A percentile compares a stretch with the other conserved stretches of the same genome.
Evolutionary conservation across 2,113 vertebrate species (phyloP).

Genomic region (Hemibagrus wyckioides): DNA sequence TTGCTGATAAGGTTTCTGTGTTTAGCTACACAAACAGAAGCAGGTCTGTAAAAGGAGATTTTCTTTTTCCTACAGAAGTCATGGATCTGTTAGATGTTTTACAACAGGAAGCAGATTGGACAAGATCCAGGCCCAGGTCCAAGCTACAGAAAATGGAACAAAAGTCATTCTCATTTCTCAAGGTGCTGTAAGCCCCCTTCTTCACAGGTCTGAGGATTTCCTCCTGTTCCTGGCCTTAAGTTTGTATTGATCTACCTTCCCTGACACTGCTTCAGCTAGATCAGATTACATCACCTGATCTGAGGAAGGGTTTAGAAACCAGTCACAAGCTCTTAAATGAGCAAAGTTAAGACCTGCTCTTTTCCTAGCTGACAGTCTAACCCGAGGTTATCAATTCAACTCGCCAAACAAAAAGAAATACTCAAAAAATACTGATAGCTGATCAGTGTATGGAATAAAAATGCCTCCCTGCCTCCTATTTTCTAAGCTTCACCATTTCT

Average conservation of each 20-base stretch:
- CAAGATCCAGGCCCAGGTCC: conserved; percentile 49
- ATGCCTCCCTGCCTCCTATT: background rate
- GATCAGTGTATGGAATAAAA: background rate
- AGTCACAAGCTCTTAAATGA: conserved; percentile 8
- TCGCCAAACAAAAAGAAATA: background rate
- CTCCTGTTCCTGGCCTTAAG: conserved; percentile 56
- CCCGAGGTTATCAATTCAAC: background rate
- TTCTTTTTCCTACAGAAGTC: conserved; percentile 58
- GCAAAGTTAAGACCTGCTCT: background rate
- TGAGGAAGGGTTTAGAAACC: conserved; percentile 14
- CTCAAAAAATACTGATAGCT: background rate
- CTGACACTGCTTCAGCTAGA: conserved; percentile 64
- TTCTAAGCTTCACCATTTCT: background rate
- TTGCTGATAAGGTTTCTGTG: background rate
- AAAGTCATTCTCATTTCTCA: conserved; percentile 62
- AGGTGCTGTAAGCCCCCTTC: conserved; percentile 46
- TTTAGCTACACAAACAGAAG: background rate
- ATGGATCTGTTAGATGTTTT: conserved; percentile 62
- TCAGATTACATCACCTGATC: conserved; percentile 68
- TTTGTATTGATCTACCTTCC: conserved; percentile 65
- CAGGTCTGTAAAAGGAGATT: conserved; percentile 47
- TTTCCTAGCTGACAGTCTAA: background rate
- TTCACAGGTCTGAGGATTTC: conserved; percentile 48
- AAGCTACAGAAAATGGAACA: conserved; percentile 51
- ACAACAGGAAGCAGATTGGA: conserved; percentile 47